Evolutionary conservation across 2,113 vertebrate species (phyloP).

Genomic region (Syngnathus floridae): DNA sequence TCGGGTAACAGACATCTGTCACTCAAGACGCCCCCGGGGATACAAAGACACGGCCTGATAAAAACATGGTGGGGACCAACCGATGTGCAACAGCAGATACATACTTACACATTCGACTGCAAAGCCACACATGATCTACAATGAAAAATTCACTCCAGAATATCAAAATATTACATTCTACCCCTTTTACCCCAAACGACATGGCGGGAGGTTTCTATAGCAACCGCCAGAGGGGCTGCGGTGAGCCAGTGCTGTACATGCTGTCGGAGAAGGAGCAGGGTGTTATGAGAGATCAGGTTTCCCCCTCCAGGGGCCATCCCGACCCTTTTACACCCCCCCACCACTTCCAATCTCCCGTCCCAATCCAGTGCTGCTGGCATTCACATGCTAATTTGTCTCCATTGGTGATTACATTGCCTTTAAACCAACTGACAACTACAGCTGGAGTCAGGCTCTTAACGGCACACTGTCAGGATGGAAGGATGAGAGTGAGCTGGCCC

Average conservation of each 20-base stretch:
- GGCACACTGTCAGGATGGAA: slow-evolving; percentile 51
- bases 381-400: slow-evolving; percentile 96
- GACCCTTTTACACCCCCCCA: slow-evolving; percentile 37
- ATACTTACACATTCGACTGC: slow-evolving; percentile 45
- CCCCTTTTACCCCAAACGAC: slow-evolving; percentile 52
- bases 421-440: slow-evolving; percentile 90
- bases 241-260: slow-evolving; percentile 72
- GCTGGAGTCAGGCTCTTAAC: slow-evolving; percentile 84
- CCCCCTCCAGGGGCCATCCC: slow-evolving; percentile 69
- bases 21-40: slow-evolving; percentile 62
- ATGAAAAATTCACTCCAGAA: neutral
- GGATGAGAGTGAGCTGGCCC: slow-evolving; percentile 15
- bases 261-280: slow-evolving; percentile 65
- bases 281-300: slow-evolving; percentile 83
- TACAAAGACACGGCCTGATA: slow-evolving; percentile 53
- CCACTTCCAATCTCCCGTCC: slow-evolving; percentile 65
- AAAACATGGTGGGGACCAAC: slow-evolving; percentile 19
- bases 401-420: slow-evolving; percentile 90
- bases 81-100: slow-evolving; percentile 43
- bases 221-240: slow-evolving; percentile 77
- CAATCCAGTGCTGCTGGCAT: slow-evolving; percentile 72
- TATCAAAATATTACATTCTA: slow-evolving; percentile 37
- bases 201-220: slow-evolving; percentile 81
- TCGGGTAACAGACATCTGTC: slow-evolving; percentile 72
- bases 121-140: slow-evolving; percentile 16